A percentile compares a stretch with the other conserved stretches of the same genome.
Conservation (phyloP, 2,113 vertebrate species). For the Mesitornis unicolor region DNA sequence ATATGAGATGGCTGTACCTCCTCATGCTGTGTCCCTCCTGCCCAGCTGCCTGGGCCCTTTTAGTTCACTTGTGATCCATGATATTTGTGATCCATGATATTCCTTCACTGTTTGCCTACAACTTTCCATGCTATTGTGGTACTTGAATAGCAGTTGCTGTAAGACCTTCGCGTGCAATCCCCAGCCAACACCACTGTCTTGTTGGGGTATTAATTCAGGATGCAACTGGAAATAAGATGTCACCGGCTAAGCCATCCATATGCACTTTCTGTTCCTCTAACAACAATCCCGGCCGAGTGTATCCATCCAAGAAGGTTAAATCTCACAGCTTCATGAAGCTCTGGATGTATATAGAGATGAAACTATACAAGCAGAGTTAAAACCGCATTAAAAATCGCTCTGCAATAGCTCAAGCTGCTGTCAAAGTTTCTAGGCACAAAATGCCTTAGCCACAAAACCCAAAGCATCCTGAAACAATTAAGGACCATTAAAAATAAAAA, state of each 20-base stretch:
- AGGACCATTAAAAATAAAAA: background rate
- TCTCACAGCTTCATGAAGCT: background rate
- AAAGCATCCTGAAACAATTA: background rate
- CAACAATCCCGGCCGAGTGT: background rate
- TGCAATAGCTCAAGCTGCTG: background rate
- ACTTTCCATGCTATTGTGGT: fast-evolving
- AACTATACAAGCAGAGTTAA: background rate
- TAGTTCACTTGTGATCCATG: background rate
- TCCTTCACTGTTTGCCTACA: background rate
- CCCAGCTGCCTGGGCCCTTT: background rate
- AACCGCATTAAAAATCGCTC: background rate
- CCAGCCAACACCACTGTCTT: background rate
- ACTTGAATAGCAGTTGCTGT: background rate
- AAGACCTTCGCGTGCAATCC: background rate
- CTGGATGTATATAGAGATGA: background rate
- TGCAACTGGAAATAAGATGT: background rate
- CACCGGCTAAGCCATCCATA: background rate
- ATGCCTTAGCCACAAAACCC: background rate
- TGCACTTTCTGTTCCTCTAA: background rate
- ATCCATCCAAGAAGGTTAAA: background rate
- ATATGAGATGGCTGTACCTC: background rate
- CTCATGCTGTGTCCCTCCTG: background rate
- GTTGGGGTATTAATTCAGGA: background rate
- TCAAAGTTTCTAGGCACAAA: background rate
- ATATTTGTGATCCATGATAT: background rate